Conservation (phyloP, 2,888 invertebrate species). For the Drosophila sordidapex region DNA sequence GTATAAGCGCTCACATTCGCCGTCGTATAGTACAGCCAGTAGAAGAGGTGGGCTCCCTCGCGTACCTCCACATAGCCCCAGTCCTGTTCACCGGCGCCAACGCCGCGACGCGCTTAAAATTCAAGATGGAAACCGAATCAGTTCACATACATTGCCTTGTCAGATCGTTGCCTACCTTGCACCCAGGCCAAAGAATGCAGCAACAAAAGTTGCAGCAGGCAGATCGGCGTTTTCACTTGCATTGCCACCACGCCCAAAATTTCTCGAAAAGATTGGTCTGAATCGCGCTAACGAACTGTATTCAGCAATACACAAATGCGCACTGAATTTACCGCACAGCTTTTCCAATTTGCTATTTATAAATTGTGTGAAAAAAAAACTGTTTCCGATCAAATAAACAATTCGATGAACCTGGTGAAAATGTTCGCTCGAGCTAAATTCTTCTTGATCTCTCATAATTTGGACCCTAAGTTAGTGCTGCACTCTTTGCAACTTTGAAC, state of each 20-base stretch:
- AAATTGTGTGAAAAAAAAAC: slow-evolving; percentile 34
- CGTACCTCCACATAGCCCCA: slow-evolving; percentile 91
- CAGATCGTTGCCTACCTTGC: slow-evolving; percentile 36
- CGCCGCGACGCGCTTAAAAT: slow-evolving; percentile 72
- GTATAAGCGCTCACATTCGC: slow-evolving; percentile 87
- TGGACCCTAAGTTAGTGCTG: neutral
- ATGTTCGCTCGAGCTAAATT: slow-evolving; percentile 1
- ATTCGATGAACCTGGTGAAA: slow-evolving; percentile 38
- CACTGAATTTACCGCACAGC: slow-evolving; percentile 52
- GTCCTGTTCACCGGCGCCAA: slow-evolving; percentile 88
- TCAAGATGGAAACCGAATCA: neutral
- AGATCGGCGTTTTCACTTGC: slow-evolving; percentile 31
- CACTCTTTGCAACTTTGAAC: neutral
- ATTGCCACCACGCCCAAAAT: slow-evolving; percentile 51
- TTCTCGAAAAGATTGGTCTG: neutral
- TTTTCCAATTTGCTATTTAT: slow-evolving; percentile 67
- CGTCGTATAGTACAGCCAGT: slow-evolving; percentile 93
- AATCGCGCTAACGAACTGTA: slow-evolving; percentile 14
- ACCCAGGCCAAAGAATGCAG: slow-evolving; percentile 30
- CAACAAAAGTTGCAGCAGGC: slow-evolving; percentile 19
- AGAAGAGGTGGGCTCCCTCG: slow-evolving; percentile 91
- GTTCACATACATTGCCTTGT: neutral
- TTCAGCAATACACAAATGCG: slow-evolving; percentile 53
- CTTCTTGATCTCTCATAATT: slow-evolving; percentile 2
- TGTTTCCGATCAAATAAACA: slow-evolving; percentile 55